A percentile compares a stretch with the other conserved stretches of the same genome.
These are phyloP conservation scores for Stenopsyche tienmushanensis DNA, from an alignment of 1,140 invertebrate genomes.

Conservation along the genomic window DNA sequence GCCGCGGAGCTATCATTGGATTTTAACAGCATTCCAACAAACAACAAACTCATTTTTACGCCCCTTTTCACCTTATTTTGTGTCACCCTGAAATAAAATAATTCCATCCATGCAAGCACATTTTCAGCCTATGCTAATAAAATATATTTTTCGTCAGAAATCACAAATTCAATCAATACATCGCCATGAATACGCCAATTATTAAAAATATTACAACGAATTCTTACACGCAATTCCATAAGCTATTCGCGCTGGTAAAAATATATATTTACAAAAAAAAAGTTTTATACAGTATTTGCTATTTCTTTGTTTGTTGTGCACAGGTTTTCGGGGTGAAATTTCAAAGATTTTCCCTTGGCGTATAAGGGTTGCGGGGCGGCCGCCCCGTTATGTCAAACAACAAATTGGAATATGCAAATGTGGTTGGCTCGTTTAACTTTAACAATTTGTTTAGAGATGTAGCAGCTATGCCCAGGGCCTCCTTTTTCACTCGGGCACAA, in stretches of 20 bases:
- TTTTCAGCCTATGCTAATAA: neutral
- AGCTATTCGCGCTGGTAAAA: too few species aligned
- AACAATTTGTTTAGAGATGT: constrained; percentile 43
- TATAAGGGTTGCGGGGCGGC: constrained; percentile 19
- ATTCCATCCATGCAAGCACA: neutral
- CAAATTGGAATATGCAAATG: constrained; percentile 43
- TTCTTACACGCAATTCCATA: too few species aligned
- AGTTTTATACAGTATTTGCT: too few species aligned
- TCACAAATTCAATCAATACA: neutral
- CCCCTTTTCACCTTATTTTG: constrained; percentile 22
- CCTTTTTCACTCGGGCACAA: too few species aligned
- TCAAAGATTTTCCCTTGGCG: constrained; percentile 27
- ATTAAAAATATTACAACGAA: too few species aligned
- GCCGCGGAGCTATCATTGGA: constrained; percentile 33
- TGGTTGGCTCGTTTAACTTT: constrained; percentile 40
- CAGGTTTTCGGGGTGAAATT: constrained; percentile 12
- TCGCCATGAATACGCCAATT: neutral
- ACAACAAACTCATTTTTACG: constrained; percentile 30
- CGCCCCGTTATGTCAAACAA: constrained; percentile 36
- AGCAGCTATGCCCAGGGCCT: constrained; percentile 26
- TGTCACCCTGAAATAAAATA: neutral
- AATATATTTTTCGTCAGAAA: neutral
- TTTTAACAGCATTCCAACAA: constrained; percentile 31
- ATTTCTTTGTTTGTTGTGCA: neutral
- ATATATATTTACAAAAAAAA: too few species aligned